phyloP scores from a whole-genome alignment of 2,888 invertebrate species.

The Strigamia transsilvanica region DNA sequence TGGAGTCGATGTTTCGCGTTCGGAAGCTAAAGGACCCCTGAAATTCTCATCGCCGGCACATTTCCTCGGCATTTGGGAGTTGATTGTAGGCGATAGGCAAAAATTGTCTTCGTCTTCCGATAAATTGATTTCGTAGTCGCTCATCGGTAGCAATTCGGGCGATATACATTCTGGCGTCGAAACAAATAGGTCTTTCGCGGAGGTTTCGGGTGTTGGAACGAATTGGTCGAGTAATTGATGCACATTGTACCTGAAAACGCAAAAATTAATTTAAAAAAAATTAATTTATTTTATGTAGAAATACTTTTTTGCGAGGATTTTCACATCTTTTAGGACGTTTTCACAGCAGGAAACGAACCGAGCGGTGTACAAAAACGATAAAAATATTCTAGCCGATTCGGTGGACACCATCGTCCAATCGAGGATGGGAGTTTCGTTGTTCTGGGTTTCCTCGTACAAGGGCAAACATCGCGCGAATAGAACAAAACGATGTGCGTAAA shows the following conservation, averaged over 20 bases:
- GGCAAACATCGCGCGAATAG: not conserved
- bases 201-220: not conserved
- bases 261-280: too few species aligned
- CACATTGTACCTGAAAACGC: not conserved
- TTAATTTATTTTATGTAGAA: too few species aligned
- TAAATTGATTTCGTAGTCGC: not conserved
- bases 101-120: not conserved
- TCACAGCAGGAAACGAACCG: not conserved
- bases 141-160: not conserved
- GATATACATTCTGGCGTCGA: not conserved
- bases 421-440: not conserved
- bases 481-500: not conserved
- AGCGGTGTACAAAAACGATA: not conserved
- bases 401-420: not conserved
- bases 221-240: not conserved
- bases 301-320: not conserved
- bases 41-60: not conserved
- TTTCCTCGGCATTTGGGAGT: not conserved
- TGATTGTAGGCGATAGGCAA: not conserved
- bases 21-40: not conserved
- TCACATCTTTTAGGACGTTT: not conserved
- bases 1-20: not conserved
- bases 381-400: not conserved
- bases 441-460: not conserved
- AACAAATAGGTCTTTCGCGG: not conserved